A percentile compares a stretch with the other conserved stretches of the same genome.
These are phyloP conservation scores for Chionis minor DNA, from an alignment of 2,113 vertebrate species.

Conservation along the genomic window DNA sequence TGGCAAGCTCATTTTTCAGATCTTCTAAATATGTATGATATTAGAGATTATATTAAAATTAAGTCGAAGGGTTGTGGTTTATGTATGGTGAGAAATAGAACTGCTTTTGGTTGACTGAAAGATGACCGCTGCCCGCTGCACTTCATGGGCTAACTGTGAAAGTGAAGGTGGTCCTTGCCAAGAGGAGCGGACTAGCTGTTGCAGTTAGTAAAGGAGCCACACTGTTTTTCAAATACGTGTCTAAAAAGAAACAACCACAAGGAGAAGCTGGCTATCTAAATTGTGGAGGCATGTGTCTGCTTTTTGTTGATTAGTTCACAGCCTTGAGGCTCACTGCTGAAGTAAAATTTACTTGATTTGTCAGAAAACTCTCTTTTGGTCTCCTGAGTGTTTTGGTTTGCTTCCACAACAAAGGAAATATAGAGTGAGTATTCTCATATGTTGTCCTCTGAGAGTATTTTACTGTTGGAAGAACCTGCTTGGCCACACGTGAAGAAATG, in stretches of 20 bases:
- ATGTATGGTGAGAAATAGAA: not conserved
- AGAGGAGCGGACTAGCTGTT: not conserved
- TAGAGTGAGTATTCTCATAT: not conserved
- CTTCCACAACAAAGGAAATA: not conserved
- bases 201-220: not conserved
- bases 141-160: not conserved
- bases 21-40: not conserved
- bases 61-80: not conserved
- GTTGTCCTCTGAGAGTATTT: not conserved
- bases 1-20: not conserved
- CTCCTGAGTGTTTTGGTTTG: not conserved
- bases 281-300: not conserved
- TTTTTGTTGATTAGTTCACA: not conserved
- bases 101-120: not conserved
- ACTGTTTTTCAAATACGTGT: not conserved
- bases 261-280: not conserved
- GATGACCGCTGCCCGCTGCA: not conserved
- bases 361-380: not conserved
- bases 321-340: not conserved
- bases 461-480: not conserved
- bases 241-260: not conserved
- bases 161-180: not conserved
- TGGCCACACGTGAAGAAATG: not conserved
- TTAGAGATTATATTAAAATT: not conserved
- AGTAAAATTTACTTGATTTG: not conserved